Conservation (phyloP, 2,113 vertebrate species). For the Triplophysa siluroides region DNA sequence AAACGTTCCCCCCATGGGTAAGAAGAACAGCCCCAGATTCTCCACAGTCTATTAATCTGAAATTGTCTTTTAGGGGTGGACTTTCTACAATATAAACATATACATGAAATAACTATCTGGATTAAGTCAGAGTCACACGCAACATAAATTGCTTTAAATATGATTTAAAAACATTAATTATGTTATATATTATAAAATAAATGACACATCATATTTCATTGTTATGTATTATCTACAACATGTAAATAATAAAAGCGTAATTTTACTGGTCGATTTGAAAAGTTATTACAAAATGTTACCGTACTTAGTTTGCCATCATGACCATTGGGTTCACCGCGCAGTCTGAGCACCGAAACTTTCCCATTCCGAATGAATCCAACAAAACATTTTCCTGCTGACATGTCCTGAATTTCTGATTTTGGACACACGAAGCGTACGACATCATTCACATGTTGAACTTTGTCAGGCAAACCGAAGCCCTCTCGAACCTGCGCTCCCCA, state of each 20-base stretch:
- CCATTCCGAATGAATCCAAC: conserved; percentile 43
- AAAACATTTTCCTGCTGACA: conserved; percentile 29
- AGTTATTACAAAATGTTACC: neutral
- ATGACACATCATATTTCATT: too few relatives aligned
- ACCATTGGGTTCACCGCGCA: neutral
- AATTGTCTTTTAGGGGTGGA: conserved; percentile 20
- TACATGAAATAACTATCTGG: too few relatives aligned
- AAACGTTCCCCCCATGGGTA: conserved; percentile 17
- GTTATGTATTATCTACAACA: too few relatives aligned
- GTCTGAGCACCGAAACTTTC: conserved; percentile 15
- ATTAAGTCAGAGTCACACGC: too few relatives aligned
- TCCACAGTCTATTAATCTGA: conserved; percentile 35
- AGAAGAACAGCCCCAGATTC: conserved; percentile 40
- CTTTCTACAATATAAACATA: conserved; percentile 5
- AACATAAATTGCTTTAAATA: too few relatives aligned
- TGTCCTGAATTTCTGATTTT: conserved; percentile 20
- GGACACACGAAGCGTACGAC: conserved; percentile 1
- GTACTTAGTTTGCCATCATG: conserved; percentile 35
- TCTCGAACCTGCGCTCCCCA: conserved; percentile 41
- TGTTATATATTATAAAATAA: too few relatives aligned
- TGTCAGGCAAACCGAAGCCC: conserved; percentile 9
- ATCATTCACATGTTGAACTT: neutral
- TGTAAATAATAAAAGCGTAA: too few relatives aligned
- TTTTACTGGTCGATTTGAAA: too few relatives aligned
- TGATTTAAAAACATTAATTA: too few relatives aligned